Conservation (phyloP, 1,140 invertebrate genomes). For the Macrobrachium rosenbergii region DNA sequence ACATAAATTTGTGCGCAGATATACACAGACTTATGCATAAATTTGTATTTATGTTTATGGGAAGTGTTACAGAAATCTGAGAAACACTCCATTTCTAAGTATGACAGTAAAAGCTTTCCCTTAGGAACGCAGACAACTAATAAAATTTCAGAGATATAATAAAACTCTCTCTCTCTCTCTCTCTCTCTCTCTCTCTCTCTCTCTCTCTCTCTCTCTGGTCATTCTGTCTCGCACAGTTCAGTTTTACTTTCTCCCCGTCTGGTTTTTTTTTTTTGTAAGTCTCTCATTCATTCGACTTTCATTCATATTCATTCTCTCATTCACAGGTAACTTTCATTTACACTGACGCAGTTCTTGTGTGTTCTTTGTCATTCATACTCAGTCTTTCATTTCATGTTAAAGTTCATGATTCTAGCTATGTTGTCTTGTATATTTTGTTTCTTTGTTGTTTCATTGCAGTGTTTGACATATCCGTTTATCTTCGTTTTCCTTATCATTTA, state of each 20-base stretch:
- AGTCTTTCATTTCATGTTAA: background rate
- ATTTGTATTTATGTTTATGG: background rate
- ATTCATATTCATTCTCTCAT: background rate
- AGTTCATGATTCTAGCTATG: too few species aligned
- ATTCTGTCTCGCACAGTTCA: background rate
- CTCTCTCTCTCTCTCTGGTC: background rate
- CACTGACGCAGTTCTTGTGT: background rate
- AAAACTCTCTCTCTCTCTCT: conserved; percentile 4
- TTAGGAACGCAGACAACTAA: too few species aligned
- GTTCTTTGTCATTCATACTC: background rate
- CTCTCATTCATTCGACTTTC: background rate
- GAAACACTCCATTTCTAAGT: too few species aligned
- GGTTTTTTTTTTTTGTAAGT: background rate
- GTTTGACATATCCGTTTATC: too few species aligned
- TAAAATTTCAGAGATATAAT: too few species aligned
- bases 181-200: background rate
- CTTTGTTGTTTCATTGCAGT: too few species aligned
- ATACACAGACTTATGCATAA: background rate
- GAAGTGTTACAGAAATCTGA: too few species aligned
- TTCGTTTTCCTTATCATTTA: too few species aligned
- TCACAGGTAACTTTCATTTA: background rate
- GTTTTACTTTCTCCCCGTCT: background rate
- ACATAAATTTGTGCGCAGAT: background rate
- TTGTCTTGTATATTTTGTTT: too few species aligned
- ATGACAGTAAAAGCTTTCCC: too few species aligned